phyloP scores from a whole-genome alignment of 2,797 vertebrate species.

The Malacoraja senta region DNA sequence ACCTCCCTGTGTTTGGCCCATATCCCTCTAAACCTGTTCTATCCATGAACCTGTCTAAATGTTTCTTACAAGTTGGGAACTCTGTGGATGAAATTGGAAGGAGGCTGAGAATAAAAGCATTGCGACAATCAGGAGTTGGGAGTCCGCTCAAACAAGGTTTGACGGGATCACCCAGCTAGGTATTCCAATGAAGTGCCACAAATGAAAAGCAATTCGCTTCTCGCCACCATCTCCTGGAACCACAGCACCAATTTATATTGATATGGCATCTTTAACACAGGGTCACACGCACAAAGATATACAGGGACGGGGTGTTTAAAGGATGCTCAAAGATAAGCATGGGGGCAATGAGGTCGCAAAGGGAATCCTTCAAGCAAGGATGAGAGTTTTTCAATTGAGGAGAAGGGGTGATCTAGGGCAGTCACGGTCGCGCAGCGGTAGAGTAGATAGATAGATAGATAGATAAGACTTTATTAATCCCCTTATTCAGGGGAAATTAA shows the following conservation, averaged over 20 bases:
- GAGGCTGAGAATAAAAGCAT: background rate
- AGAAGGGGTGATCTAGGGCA: too few species aligned
- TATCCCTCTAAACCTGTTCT: too few species aligned
- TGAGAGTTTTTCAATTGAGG: background rate
- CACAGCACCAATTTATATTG: background rate
- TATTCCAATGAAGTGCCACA: background rate
- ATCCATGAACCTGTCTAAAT: too few species aligned
- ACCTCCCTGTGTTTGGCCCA: too few species aligned
- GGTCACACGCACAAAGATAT: background rate
- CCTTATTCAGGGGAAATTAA: too few species aligned
- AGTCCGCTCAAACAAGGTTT: background rate
- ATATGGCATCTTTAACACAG: background rate
- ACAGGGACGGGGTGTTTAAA: background rate
- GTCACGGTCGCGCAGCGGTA: too few species aligned
- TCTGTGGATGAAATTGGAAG: background rate
- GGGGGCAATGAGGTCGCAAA: background rate
- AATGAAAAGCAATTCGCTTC: background rate
- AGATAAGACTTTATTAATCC: too few species aligned
- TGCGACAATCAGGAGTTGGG: background rate
- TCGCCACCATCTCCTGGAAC: background rate
- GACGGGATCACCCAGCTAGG: background rate
- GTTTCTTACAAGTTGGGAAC: too few species aligned
- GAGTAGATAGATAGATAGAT: too few species aligned
- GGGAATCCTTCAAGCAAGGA: background rate
- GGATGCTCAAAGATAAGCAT: background rate